Evolutionary conservation across 2,888 invertebrate species (phyloP), one percentile per base, ranked within the genome.

Genomic region (Itoplectis maculator): DNA sequence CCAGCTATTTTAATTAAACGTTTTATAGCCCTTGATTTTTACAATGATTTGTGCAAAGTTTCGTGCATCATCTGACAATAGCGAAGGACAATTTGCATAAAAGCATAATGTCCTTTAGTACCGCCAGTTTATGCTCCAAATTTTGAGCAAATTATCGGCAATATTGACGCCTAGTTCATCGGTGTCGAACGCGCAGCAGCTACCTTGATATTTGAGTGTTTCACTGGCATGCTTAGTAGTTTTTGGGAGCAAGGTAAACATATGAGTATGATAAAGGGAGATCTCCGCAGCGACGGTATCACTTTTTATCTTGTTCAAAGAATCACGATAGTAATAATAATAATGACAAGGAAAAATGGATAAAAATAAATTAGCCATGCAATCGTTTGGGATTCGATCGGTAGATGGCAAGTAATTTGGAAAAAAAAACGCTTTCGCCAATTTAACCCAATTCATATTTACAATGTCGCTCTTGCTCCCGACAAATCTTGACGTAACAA

Each of bases 401-500:
- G 59, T 76, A 45, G 69, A 69, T 76, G 37, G 23, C 68, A 79
- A 81, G 79, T 84, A 74, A 82, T 65, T 84, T 20, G 56, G 29
- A 29, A 29, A 80, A 29, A 29, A 80, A 56, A 75, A 65, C 63
- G 74, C 65, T 76, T 72, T 72, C 76, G 65, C 76, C 61, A 79
- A 75, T 69, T 65, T 61, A 79, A 79, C 37, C 79, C 74, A 81
- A 79, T 83, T 80, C 68, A 80, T 85, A 85, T 85, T 83, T 83
- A 85, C 83, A 85, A 80, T 78, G 75, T 79, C 81, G 78, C 63
- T 68, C 77, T 75, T 77, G 74, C 82, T 78, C 82, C 82, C 82
- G 82, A 79, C 80, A 78, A 80, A 73, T 15, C 61, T 82, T 72
- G 77, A 79, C 76, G 72, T 76, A 82, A 82, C 82, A 82, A 79